Evolutionary conservation across 2,113 vertebrate genomes (phyloP).

Genomic region (Orthonyx spaldingii): DNA sequence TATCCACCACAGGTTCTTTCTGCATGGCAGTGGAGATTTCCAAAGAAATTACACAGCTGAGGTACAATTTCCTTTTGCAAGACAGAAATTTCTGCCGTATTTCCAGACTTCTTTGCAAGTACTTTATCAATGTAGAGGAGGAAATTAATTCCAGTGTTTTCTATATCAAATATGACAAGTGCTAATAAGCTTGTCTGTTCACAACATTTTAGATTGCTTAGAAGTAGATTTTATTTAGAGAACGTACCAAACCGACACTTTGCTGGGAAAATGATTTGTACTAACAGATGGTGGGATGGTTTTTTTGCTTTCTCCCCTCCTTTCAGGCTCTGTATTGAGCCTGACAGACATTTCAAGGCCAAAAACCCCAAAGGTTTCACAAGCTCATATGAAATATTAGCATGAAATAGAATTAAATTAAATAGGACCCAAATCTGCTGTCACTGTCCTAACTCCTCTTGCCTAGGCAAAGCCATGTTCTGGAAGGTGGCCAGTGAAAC

Average conservation of each 20-base stretch:
- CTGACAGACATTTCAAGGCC: background rate
- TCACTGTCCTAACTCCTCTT: background rate
- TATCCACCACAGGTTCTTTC: background rate
- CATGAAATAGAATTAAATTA: background rate
- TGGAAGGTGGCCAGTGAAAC: background rate
- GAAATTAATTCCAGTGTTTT: background rate
- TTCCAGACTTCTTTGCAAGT: background rate
- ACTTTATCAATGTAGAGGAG: background rate
- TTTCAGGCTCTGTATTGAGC: background rate
- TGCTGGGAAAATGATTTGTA: background rate
- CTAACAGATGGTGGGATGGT: background rate
- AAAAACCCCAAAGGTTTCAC: background rate
- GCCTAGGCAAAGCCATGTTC: background rate
- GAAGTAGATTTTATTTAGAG: background rate
- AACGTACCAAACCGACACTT: background rate
- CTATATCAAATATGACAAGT: constrained; percentile 13
- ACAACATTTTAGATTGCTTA: background rate
- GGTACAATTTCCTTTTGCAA: background rate
- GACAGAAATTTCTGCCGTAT: background rate
- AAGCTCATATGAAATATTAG: background rate
- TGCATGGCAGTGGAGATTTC: background rate
- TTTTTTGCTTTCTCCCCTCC: background rate
- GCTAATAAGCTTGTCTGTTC: constrained; percentile 11
- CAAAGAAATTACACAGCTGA: background rate
- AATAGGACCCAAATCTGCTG: background rate